Percentiles rank a stretch among this genome's conserved stretches.
Conservation (phyloP, 2,888 invertebrate genomes). For the Dolomedes plantarius region DNA sequence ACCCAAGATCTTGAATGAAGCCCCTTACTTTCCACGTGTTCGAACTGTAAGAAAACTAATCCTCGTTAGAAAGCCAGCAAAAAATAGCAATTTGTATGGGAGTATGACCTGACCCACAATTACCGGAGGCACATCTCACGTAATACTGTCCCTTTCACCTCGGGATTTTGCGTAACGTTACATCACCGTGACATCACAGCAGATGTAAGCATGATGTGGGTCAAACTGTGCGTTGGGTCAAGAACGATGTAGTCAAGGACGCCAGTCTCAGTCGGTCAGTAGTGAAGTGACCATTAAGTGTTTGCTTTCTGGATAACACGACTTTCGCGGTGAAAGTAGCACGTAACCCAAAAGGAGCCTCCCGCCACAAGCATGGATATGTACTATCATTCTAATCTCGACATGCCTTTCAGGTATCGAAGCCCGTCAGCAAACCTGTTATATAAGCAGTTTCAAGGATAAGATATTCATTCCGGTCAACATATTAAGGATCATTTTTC, state of each 20-base stretch:
- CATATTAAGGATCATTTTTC: not conserved
- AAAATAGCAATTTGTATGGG: not conserved
- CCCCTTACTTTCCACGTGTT: no score
- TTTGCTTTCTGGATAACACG: not conserved
- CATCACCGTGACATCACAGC: conserved; percentile 47
- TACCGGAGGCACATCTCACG: not conserved
- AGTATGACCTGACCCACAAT: conserved; percentile 32
- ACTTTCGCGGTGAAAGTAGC: not conserved
- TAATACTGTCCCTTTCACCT: conserved; percentile 42
- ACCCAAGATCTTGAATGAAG: no score
- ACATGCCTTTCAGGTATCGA: no score
- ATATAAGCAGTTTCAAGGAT: not conserved
- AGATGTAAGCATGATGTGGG: conserved; percentile 22
- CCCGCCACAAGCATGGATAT: not conserved
- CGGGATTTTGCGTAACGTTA: conserved; percentile 26
- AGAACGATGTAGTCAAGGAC: conserved; percentile 38
- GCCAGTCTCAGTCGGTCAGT: conserved; percentile 23
- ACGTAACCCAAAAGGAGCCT: not conserved
- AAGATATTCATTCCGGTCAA: not conserved
- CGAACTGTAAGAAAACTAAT: no score
- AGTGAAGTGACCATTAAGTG: not conserved
- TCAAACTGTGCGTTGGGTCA: conserved; percentile 28
- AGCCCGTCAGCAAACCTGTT: no score
- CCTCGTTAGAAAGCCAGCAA: not conserved
- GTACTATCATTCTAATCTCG: no score